phyloP scores from a whole-genome alignment of 2,113 vertebrate species.

The Panurus biarmicus region DNA sequence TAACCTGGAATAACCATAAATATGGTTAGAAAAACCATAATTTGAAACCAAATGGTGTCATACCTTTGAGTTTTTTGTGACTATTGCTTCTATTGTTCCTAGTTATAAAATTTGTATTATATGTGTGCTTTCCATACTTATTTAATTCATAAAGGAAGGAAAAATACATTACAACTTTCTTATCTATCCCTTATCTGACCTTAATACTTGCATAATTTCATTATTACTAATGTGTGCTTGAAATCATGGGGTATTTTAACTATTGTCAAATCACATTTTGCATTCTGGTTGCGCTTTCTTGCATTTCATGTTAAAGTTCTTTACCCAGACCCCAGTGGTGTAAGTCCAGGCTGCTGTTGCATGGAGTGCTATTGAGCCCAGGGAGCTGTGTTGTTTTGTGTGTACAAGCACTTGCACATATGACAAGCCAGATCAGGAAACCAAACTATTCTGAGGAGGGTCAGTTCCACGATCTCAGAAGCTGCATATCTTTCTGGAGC shows the following conservation, averaged over 20 bases:
- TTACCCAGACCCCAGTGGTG: fast-evolving
- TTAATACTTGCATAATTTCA: background rate
- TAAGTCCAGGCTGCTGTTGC: background rate
- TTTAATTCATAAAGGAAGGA: background rate
- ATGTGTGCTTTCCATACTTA: background rate
- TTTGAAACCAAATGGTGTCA: background rate
- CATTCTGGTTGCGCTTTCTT: background rate
- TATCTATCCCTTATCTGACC: background rate
- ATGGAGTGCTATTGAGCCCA: background rate
- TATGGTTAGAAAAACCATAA: too few species aligned
- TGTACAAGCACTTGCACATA: background rate
- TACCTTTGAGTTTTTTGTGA: background rate
- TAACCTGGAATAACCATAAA: too few species aligned
- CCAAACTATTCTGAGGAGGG: background rate
- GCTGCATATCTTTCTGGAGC: background rate
- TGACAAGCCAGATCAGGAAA: background rate
- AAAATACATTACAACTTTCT: background rate
- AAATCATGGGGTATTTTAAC: background rate
- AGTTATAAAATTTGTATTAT: background rate
- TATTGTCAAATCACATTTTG: background rate
- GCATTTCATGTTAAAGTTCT: background rate
- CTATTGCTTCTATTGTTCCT: background rate
- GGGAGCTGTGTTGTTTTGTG: background rate
- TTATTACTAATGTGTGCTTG: background rate
- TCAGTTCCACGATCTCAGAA: background rate